Base-by-base conservation (phyloP, 1,140 invertebrate genomes). In the Achroia grisella region DNA sequence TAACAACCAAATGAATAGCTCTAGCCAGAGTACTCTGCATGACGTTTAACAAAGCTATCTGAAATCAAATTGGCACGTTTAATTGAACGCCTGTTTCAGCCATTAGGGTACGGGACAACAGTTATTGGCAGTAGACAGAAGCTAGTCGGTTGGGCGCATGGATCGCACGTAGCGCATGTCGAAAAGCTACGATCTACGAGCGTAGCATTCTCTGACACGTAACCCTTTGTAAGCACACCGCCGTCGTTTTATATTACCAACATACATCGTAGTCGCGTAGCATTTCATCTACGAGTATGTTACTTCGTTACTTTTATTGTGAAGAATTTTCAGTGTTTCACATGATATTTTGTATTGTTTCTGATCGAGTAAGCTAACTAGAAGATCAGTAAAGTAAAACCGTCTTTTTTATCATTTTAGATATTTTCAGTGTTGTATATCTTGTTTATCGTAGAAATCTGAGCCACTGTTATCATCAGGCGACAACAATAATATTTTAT, bases 41-140 rank as follows among this genome's bases (percentile, higher is more conserved):
- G 59, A 57, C 57, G 52, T 71, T 65, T 63, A 66, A 71, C 67
- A 59, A 58, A 52, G 62, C 66, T 64, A 65, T 69, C 70, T 71
- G 53, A 56, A 47, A 62, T 52, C 60, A 62, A 78, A 79, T 79
- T 72, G 70, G 63, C 65, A 69, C 59, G 69, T 79, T 79, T 78
- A 83, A 81, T 80, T 78, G 69, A 75, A 81, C 71, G 68, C 65
- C 71, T 72, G 70, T 77, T 76, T 67, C 68, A 65, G 51, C 71
- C 66, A 78, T 80, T 80, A 81, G 63, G 58, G 59, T 53, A 68
- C 71, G 56, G 66, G 64, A 74, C 68, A 79, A 79, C 69, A 74
- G 69, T 78, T 79, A 81, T 73, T 74, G 73, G 60, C 68, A 71
- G 56, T 61, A 49, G 61, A 46, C 58, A 56, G 56, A 53, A 42